These are phyloP conservation scores for Hippocampus abdominalis DNA, from an alignment of 2,113 vertebrate species.

Conservation along the genomic window DNA sequence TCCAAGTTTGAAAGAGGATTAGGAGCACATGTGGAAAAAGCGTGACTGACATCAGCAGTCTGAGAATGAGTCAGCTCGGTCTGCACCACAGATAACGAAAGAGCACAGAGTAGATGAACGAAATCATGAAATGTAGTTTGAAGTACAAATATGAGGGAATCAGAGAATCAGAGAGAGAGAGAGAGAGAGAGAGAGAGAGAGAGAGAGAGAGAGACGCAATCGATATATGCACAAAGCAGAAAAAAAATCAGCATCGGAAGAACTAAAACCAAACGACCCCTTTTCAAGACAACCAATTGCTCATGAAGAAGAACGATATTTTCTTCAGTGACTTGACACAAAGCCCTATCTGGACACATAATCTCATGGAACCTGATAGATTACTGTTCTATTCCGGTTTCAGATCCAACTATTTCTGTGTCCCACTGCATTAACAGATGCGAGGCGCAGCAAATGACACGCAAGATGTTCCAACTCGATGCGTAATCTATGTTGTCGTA, in stretches of 20 bases:
- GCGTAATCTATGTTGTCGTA: too few relatives aligned
- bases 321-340: background rate
- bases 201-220: background rate
- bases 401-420: background rate
- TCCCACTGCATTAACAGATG: slow-evolving; percentile 9
- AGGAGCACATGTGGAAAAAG: background rate
- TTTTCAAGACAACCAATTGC: background rate
- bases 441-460: background rate
- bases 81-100: background rate
- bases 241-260: background rate
- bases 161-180: background rate
- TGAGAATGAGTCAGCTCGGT: background rate
- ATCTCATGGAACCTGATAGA: background rate
- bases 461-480: background rate
- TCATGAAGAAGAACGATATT: background rate
- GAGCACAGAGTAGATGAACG: background rate
- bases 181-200: too few relatives aligned
- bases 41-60: background rate
- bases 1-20: background rate
- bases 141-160: background rate
- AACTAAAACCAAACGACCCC: background rate
- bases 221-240: background rate
- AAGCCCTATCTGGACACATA: background rate
- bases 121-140: background rate
- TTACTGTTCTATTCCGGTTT: background rate